Conservation (phyloP, 2,113 vertebrate genomes). For the Delphinapterus leucas region DNA sequence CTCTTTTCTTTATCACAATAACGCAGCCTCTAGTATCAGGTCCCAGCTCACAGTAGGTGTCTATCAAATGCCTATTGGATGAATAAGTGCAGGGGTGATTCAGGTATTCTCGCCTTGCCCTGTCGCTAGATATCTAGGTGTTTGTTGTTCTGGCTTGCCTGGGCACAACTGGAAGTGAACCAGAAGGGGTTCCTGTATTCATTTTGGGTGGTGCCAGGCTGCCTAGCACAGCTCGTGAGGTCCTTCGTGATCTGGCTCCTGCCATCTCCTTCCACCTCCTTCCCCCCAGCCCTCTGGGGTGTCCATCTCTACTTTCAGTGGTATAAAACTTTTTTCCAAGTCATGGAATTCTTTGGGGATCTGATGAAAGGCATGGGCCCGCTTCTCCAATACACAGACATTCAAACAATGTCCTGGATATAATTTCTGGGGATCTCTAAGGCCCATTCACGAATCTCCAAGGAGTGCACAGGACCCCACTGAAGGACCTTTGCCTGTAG, state of each 20-base stretch:
- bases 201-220: not conserved
- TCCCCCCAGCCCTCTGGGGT: not conserved
- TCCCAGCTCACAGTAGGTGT: not conserved
- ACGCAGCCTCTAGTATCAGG: not conserved
- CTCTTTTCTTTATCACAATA: not conserved
- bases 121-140: not conserved
- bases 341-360: not conserved
- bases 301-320: not conserved
- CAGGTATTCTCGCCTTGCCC: not conserved
- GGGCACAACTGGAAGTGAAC: not conserved
- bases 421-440: not conserved
- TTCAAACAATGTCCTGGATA: not conserved
- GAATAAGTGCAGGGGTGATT: accelerated
- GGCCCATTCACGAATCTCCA: not conserved
- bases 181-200: not conserved
- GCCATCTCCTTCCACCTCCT: not conserved
- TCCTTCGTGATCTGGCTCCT: not conserved
- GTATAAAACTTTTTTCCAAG: not conserved
- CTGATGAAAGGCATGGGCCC: not conserved
- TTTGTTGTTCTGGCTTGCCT: not conserved
- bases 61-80: not conserved
- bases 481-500: not conserved
- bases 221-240: accelerated
- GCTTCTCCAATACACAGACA: not conserved
- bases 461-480: accelerated